Conservation (phyloP, 2,888 invertebrate species). For the Patella depressa region DNA sequence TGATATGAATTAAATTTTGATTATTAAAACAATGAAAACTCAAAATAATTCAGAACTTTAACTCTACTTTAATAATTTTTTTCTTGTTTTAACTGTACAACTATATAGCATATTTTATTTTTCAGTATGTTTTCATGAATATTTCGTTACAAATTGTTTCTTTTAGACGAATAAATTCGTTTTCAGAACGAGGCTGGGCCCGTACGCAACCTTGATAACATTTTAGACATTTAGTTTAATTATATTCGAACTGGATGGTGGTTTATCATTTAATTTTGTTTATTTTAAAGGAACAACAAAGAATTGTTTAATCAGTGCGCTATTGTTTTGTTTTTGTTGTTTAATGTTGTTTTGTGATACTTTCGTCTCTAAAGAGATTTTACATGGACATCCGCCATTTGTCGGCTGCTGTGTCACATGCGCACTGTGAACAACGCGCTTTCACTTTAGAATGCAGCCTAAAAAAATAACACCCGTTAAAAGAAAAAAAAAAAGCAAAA, state of each 20-base stretch:
- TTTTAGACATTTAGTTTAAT: background rate
- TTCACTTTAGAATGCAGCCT: background rate
- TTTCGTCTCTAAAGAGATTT: background rate
- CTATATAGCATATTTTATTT: background rate
- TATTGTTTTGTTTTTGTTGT: background rate
- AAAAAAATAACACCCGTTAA: no score
- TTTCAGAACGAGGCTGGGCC: background rate
- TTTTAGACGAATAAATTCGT: conserved; percentile 6
- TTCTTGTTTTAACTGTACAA: no score
- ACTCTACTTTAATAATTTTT: no score
- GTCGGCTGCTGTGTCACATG: conserved; percentile 13
- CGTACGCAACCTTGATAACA: conserved; percentile 10
- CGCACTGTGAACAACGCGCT: background rate
- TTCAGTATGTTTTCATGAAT: background rate
- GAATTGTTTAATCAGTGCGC: no score
- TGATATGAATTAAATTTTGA: no score
- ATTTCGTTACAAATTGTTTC: conserved; percentile 8
- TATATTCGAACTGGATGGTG: no score
- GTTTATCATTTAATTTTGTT: no score
- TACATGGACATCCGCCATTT: conserved; percentile 8
- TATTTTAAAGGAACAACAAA: no score
- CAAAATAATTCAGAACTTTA: no score
- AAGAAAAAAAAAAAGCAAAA: no score
- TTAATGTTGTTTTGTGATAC: background rate
- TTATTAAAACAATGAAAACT: no score